Evolutionary conservation across 2,797 vertebrate genomes (phyloP).

Genomic region (Rhyacichthys aspro): DNA sequence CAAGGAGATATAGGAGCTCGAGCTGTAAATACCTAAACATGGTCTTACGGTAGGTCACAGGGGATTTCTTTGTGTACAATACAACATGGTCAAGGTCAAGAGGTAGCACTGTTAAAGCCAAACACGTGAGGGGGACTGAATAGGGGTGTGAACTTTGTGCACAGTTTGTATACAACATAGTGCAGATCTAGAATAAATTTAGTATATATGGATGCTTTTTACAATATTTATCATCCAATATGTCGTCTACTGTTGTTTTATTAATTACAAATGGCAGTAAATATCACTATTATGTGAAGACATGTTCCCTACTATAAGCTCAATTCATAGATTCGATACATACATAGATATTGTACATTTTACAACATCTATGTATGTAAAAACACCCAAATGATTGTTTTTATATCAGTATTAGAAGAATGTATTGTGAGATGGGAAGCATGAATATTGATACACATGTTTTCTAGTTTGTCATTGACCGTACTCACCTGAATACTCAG

Average conservation of each 20-base stretch:
- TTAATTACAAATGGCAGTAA: not conserved
- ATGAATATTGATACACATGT: too few species aligned
- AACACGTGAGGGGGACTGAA: not conserved
- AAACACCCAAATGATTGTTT: too few species aligned
- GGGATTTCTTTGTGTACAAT: conserved; percentile 46
- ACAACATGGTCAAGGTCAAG: conserved; percentile 36
- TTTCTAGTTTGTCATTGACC: not conserved
- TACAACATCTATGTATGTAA: too few species aligned
- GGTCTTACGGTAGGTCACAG: conserved; percentile 28
- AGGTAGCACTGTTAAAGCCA: conserved; percentile 2
- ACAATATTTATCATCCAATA: too few species aligned
- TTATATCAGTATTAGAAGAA: too few species aligned
- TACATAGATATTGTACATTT: too few species aligned
- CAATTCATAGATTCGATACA: too few species aligned
- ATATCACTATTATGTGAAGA: too few species aligned
- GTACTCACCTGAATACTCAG: conserved; percentile 82
- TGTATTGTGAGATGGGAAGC: too few species aligned
- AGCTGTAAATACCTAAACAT: conserved; percentile 27
- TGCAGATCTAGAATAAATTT: not conserved
- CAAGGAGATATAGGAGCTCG: conserved; percentile 6
- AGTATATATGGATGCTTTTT: too few species aligned
- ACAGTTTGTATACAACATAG: not conserved
- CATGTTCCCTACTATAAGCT: too few species aligned
- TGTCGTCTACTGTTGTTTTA: conserved; percentile 1
- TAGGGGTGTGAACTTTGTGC: not conserved